phyloP scores from a whole-genome alignment of 2,888 invertebrate species.

The Orthosia cruda region DNA sequence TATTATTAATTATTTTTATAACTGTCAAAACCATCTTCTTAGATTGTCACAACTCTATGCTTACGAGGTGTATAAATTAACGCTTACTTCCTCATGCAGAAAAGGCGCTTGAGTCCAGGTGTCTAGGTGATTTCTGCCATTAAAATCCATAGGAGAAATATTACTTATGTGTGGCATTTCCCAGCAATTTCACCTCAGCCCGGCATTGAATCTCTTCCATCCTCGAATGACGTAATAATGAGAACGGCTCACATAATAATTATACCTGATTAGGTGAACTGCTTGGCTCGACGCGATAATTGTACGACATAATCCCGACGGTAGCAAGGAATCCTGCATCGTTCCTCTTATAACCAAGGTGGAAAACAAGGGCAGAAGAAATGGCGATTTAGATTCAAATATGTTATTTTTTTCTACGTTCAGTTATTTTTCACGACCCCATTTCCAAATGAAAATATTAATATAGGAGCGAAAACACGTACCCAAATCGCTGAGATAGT shows the following conservation, averaged over 20 bases:
- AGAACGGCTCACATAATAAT: conserved; percentile 28
- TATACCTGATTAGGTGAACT: conserved; percentile 26
- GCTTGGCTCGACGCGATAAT: conserved; percentile 16
- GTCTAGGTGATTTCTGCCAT: too few species aligned
- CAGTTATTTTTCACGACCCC: neutral
- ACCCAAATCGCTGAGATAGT: conserved; percentile 16
- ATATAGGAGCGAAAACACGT: neutral
- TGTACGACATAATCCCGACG: conserved; percentile 28
- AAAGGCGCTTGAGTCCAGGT: too few species aligned
- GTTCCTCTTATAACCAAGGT: neutral
- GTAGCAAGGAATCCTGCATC: neutral
- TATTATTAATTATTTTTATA: too few species aligned
- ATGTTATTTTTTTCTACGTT: neutral
- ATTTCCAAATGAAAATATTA: conserved; percentile 10
- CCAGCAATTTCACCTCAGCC: neutral
- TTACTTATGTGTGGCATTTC: neutral
- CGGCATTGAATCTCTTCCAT: conserved; percentile 4
- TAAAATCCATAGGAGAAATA: too few species aligned
- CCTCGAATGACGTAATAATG: conserved; percentile 21
- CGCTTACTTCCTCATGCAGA: too few species aligned
- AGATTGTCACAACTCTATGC: too few species aligned
- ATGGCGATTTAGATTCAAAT: conserved; percentile 1
- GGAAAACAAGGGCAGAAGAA: neutral
- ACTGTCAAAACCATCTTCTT: too few species aligned
- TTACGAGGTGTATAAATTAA: too few species aligned